Conservation (phyloP, 23 tunicate genomes). For the Halocynthia roretzi region DNA sequence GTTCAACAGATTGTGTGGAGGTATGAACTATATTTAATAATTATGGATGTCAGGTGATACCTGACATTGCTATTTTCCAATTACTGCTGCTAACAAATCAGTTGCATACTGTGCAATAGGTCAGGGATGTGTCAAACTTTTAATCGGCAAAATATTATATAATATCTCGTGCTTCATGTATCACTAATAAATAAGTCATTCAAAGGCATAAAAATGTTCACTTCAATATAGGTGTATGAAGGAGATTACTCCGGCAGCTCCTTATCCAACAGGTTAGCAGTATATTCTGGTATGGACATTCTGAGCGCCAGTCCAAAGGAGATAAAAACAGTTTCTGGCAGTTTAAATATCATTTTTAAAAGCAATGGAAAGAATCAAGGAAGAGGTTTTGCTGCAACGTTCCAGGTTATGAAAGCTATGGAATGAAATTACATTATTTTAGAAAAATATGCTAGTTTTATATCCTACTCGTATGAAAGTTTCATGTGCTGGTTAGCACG, state of each 20-base stretch:
- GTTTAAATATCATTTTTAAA: neutral
- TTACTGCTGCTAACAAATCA: too few species aligned
- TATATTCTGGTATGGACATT: slow-evolving; percentile 23
- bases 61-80: too few species aligned
- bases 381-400: slow-evolving; percentile 21
- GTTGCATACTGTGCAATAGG: too few species aligned
- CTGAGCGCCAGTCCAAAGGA: neutral
- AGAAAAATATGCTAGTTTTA: neutral
- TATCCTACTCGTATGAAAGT: too few species aligned
- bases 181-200: too few species aligned
- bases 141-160: neutral
- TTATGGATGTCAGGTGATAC: too few species aligned
- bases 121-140: too few species aligned
- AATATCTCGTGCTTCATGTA: too few species aligned
- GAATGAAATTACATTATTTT: neutral
- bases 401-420: slow-evolving; percentile 7
- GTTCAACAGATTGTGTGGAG: slow-evolving; percentile 13
- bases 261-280: slow-evolving; percentile 2
- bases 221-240: slow-evolving; percentile 8
- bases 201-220: neutral
- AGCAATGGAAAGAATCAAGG: neutral
- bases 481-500: too few species aligned
- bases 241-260: slow-evolving; percentile 4
- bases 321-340: neutral
- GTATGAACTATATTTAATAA: neutral